These are phyloP conservation scores for Bergia puertoricense DNA, from an alignment of 92 coral and sea anemone genomes.

Conservation along the genomic window DNA sequence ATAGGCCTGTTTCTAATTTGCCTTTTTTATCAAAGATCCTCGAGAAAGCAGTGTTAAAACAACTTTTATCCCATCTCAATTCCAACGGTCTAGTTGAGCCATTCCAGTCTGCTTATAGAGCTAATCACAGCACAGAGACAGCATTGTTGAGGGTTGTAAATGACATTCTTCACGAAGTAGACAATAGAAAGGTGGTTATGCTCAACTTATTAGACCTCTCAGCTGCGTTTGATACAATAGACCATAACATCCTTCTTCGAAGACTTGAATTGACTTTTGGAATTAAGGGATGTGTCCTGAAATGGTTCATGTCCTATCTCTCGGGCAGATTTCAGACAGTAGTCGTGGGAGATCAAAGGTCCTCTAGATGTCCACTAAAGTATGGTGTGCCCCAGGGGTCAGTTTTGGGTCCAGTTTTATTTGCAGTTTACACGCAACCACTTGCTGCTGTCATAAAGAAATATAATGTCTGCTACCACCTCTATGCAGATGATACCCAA, in stretches of 20 bases:
- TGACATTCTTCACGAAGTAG: neutral
- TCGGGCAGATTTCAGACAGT: slow-evolving; percentile 14
- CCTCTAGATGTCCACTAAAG: neutral
- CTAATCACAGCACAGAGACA: slow-evolving; percentile 10
- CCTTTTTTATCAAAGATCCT: slow-evolving; percentile 11
- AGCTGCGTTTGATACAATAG: too few relatives aligned
- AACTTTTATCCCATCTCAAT: slow-evolving; percentile 7
- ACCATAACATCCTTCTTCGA: neutral
- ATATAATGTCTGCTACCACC: slow-evolving; percentile 14
- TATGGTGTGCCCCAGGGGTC: slow-evolving; percentile 35
- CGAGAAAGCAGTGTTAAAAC: slow-evolving; percentile 9
- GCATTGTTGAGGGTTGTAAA: slow-evolving; percentile 4
- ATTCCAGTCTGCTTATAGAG: slow-evolving; percentile 8
- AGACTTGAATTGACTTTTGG: neutral
- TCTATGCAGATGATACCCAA: slow-evolving; percentile 27
- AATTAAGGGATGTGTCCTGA: neutral
- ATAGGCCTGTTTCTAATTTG: slow-evolving; percentile 5
- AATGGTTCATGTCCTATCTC: slow-evolving; percentile 14
- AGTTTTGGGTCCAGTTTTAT: slow-evolving; percentile 29
- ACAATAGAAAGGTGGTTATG: neutral
- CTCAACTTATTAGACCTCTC: neutral
- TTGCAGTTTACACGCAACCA: slow-evolving; percentile 15
- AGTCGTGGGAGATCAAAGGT: slow-evolving; percentile 11
- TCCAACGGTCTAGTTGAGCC: slow-evolving; percentile 8
- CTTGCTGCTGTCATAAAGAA: slow-evolving; percentile 17